Evolutionary conservation across 1,140 invertebrate genomes (phyloP).

Genomic region (Drosophila ironensis): DNA sequence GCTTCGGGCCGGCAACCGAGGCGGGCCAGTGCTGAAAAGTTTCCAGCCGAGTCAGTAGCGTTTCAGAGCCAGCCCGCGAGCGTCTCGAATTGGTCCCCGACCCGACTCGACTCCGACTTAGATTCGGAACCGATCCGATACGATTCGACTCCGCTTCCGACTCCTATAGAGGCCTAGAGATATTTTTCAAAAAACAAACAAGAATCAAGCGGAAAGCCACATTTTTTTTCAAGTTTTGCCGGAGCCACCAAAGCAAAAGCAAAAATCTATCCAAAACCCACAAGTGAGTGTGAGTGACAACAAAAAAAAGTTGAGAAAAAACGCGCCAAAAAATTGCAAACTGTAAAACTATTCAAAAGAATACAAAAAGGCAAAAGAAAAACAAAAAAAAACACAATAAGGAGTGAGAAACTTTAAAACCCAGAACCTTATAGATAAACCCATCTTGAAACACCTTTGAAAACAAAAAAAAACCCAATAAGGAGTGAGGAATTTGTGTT

Average conservation of each 20-base stretch:
- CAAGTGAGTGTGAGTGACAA: not conserved
- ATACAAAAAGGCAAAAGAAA: not conserved
- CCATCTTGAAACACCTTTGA: too few species aligned
- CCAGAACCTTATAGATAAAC: too few species aligned
- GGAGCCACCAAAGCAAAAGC: not conserved
- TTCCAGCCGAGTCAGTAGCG: too few species aligned
- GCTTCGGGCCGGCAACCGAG: not conserved
- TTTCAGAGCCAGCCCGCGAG: not conserved
- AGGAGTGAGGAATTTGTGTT: too few species aligned
- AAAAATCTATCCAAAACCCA: not conserved
- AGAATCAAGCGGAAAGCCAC: not conserved
- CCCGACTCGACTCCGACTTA: too few species aligned
- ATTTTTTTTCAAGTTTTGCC: not conserved
- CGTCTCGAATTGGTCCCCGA: not conserved
- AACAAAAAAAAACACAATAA: not conserved
- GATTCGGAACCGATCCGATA: too few species aligned
- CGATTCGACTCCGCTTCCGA: too few species aligned
- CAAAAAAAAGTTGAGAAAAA: not conserved
- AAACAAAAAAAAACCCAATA: too few species aligned
- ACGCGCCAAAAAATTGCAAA: not conserved
- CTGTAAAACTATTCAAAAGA: not conserved
- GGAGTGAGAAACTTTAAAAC: too few species aligned
- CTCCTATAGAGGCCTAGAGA: too few species aligned
- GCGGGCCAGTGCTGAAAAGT: conserved; percentile 11
- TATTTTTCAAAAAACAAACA: too few species aligned